These are phyloP conservation scores for Hyalella azteca DNA, from an alignment of 2,888 invertebrate genomes.

Conservation along the genomic window DNA sequence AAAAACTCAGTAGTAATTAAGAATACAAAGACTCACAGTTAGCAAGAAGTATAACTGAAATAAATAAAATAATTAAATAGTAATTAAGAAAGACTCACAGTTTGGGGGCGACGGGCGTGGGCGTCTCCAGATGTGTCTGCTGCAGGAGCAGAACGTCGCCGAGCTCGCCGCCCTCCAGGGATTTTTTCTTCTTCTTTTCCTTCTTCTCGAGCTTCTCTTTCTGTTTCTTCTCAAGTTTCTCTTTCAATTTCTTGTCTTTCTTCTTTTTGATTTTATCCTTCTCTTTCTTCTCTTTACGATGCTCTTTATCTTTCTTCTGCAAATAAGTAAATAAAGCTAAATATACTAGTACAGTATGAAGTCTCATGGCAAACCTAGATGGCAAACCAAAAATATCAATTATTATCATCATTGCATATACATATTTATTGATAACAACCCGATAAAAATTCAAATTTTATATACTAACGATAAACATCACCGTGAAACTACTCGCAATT, in stretches of 20 bases:
- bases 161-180: neutral
- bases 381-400: too few species aligned
- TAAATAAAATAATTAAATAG: neutral
- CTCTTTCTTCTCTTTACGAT: slow-evolving; percentile 21
- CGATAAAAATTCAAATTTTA: too few species aligned
- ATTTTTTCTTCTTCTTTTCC: slow-evolving; percentile 36
- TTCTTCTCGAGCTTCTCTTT: slow-evolving; percentile 38
- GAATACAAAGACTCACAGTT: too few species aligned
- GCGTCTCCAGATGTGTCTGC: neutral
- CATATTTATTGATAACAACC: too few species aligned
- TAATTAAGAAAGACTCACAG: neutral
- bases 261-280: slow-evolving; percentile 47
- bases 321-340: too few species aligned
- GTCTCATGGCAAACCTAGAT: too few species aligned
- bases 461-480: too few species aligned
- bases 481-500: too few species aligned
- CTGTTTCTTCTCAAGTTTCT: slow-evolving; percentile 32
- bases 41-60: too few species aligned
- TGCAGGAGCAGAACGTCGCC: neutral
- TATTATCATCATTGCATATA: too few species aligned
- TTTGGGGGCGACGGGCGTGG: slow-evolving; percentile 6
- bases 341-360: too few species aligned
- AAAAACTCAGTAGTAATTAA: too few species aligned
- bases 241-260: slow-evolving; percentile 46
- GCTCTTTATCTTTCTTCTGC: slow-evolving; percentile 36